phyloP scores from a whole-genome alignment of 2,888 invertebrate genomes.

The Ophion ellenae region DNA sequence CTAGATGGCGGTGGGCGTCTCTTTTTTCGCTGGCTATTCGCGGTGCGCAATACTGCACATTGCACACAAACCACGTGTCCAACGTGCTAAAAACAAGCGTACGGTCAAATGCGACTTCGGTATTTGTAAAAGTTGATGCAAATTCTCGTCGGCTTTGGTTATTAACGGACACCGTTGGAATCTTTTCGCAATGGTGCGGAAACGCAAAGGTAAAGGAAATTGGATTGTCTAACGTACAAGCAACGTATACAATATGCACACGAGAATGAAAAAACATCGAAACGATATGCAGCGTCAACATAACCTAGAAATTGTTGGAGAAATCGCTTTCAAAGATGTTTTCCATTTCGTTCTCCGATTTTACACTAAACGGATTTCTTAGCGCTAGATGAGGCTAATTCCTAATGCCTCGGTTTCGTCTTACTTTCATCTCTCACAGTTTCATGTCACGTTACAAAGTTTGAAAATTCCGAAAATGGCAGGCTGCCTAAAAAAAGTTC shows the following conservation, averaged over 20 bases:
- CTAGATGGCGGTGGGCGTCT: slow-evolving; percentile 1
- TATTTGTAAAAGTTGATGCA: background rate
- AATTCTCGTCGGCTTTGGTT: background rate
- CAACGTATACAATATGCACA: background rate
- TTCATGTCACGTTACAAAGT: background rate
- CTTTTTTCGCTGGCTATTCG: background rate
- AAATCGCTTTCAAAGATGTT: background rate
- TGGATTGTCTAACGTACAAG: too few relatives aligned
- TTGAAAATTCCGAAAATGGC: too few relatives aligned
- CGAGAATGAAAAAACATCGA: background rate
- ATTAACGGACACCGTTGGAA: background rate
- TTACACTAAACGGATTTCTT: background rate
- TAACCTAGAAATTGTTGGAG: background rate
- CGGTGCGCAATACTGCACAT: background rate
- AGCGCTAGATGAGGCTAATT: background rate
- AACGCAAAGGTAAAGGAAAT: slow-evolving; percentile 57
- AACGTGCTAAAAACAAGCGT: slow-evolving; percentile 6
- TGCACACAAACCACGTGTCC: slow-evolving; percentile 10
- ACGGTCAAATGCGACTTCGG: background rate
- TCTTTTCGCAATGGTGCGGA: slow-evolving; percentile 54
- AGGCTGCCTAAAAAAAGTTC: too few relatives aligned
- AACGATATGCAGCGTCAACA: background rate
- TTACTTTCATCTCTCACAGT: background rate
- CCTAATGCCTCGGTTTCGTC: background rate
- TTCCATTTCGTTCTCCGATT: background rate